These are phyloP conservation scores for Marmota flaviventris DNA, from an alignment of 2,113 vertebrate species.

Conservation along the genomic window DNA sequence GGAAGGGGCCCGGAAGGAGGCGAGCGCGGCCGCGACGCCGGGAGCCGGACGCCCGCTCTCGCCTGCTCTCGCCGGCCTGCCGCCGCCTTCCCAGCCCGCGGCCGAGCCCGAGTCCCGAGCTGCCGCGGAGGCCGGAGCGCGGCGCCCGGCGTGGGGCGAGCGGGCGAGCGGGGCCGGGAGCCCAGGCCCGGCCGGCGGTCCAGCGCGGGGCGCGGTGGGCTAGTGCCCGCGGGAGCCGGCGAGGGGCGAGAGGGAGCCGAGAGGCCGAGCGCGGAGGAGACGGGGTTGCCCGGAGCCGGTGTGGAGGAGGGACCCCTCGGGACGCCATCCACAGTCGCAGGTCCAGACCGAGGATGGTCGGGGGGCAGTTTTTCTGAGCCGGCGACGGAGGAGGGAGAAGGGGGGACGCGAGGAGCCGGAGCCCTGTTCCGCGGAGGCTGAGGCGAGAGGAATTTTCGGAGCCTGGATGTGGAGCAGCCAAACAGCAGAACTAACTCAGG, in stretches of 20 bases:
- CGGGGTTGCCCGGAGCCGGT: slow-evolving; percentile 40
- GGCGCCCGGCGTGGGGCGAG: slow-evolving; percentile 35
- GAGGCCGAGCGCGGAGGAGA: slow-evolving; percentile 62
- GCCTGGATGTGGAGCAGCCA: slow-evolving; percentile 71
- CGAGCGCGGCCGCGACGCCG: slow-evolving; percentile 68
- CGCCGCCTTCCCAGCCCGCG: slow-evolving; percentile 37
- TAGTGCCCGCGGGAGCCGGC: slow-evolving; percentile 53
- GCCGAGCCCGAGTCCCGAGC: not conserved
- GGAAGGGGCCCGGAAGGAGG: slow-evolving; percentile 77
- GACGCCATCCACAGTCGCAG: slow-evolving; percentile 40
- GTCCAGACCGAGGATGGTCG: not conserved
- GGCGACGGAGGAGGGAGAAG: not conserved
- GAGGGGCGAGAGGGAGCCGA: slow-evolving; percentile 21
- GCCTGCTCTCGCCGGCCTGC: slow-evolving; percentile 38
- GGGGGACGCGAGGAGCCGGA: slow-evolving; percentile 1
- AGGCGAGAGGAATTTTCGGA: slow-evolving; percentile 60
- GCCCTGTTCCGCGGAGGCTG: slow-evolving; percentile 72
- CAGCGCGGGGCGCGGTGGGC: slow-evolving; percentile 59
- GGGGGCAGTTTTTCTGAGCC: slow-evolving; percentile 19
- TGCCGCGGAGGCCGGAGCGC: slow-evolving; percentile 54
- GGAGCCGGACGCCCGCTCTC: slow-evolving; percentile 61
- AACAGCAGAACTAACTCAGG: slow-evolving; percentile 61
- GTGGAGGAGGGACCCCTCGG: slow-evolving; percentile 42
- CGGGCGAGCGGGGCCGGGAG: slow-evolving; percentile 4
- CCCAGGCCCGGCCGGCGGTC: slow-evolving; percentile 41